A percentile compares a stretch with the other conserved stretches of the same genome.
Conservation (phyloP, 2,888 invertebrate genomes). For the Lepidonotus clava region DNA sequence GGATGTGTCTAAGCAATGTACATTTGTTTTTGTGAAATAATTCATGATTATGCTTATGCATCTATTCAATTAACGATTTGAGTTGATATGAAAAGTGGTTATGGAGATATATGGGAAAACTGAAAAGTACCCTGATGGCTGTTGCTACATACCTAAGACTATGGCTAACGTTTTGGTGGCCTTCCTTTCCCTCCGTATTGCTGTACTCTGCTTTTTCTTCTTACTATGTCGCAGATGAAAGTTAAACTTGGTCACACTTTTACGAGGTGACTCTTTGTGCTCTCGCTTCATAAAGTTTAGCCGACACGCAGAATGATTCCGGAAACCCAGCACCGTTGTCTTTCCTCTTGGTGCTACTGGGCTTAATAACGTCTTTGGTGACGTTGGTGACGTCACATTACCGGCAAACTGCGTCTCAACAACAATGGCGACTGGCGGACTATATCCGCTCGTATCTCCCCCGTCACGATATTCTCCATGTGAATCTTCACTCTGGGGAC, state of each 20-base stretch:
- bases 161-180: slow-evolving; percentile 99
- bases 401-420: slow-evolving; percentile 68
- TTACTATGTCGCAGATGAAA: slow-evolving; percentile 87
- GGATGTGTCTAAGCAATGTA: too few relatives aligned
- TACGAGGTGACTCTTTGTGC: slow-evolving; percentile 64
- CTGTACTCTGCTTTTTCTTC: slow-evolving; percentile 77
- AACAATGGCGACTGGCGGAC: slow-evolving; percentile 80
- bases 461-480: slow-evolving; percentile 86
- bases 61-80: too few relatives aligned
- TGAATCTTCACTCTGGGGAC: slow-evolving; percentile 89
- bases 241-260: slow-evolving; percentile 78
- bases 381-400: slow-evolving; percentile 38
- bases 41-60: too few relatives aligned
- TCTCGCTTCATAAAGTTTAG: not conserved
- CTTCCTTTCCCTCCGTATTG: slow-evolving; percentile 87
- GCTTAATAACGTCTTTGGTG: slow-evolving; percentile 35
- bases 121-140: too few relatives aligned
- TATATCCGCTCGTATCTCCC: slow-evolving; percentile 90
- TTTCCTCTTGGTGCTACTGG: not conserved
- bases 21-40: too few relatives aligned
- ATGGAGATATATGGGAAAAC: too few relatives aligned
- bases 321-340: slow-evolving; percentile 15
- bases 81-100: too few relatives aligned
- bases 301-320: slow-evolving; percentile 34
- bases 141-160: slow-evolving; percentile 93